These are phyloP conservation scores for Coreoperca whiteheadi DNA, from an alignment of 2,113 vertebrate genomes.

Conservation along the genomic window DNA sequence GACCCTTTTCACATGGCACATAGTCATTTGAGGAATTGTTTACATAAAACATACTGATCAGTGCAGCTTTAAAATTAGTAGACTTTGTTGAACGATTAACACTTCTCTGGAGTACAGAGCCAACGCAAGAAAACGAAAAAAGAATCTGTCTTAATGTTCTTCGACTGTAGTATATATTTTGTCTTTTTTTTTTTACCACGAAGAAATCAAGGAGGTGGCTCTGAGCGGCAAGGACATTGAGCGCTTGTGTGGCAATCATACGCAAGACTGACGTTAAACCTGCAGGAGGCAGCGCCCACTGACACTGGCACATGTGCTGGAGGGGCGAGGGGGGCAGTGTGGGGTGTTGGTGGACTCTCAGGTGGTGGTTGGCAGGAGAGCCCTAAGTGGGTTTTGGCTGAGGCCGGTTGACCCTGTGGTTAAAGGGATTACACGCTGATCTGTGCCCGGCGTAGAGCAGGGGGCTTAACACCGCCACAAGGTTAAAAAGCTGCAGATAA, in stretches of 20 bases:
- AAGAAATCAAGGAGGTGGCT: background rate
- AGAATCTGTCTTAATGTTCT: no score
- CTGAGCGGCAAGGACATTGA: background rate
- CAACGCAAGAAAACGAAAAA: background rate
- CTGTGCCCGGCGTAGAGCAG: slow-evolving; percentile 41
- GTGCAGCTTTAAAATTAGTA: background rate
- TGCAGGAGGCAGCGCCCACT: slow-evolving; percentile 37
- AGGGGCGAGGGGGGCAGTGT: background rate
- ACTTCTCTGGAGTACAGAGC: background rate
- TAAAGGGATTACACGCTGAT: slow-evolving; percentile 72
- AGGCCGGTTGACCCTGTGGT: slow-evolving; percentile 36
- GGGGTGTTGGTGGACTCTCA: slow-evolving; percentile 32
- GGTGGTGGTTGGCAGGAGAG: slow-evolving; percentile 49
- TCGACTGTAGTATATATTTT: background rate
- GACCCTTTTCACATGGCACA: no score
- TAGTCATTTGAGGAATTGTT: no score
- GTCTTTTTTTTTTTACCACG: background rate
- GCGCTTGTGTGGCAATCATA: slow-evolving; percentile 25
- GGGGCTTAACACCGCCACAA: slow-evolving; percentile 50
- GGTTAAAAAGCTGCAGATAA: slow-evolving; percentile 68
- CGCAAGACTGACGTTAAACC: slow-evolving; percentile 26
- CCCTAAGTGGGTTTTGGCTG: slow-evolving; percentile 50
- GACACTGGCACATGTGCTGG: slow-evolving; percentile 33
- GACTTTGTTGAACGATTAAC: background rate
- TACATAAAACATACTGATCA: no score